Base-by-base conservation (phyloP, 2,797 vertebrate genomes). In the Pogoniulus pusillus region DNA sequence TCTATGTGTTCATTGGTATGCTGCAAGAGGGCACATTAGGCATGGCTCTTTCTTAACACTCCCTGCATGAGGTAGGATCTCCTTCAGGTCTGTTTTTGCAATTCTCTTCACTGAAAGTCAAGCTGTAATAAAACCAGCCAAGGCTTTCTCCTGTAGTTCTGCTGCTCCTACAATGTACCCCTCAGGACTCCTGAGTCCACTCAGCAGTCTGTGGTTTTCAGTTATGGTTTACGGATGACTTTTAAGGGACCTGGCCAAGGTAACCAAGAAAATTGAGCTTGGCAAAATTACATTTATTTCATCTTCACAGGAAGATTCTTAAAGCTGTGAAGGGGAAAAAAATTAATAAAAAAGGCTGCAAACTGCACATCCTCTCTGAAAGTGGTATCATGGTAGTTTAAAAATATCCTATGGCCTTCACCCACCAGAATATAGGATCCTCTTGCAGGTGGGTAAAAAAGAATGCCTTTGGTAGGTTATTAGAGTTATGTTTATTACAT, bases 201-300 rank as follows among this genome's bases (percentile, higher is more conserved):
- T 87, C 5, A 0, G 30, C 72, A 77, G 65, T 74, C 79, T 77
- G 62, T 23, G 14, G 47, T 76, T 93, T 93, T 85, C 93, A 93
- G 12, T 91, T 95, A 85, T 10, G 3, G 69, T 65, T 45, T 76
- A 87, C 54, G 59, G 78, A 66, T 5, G 27, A 73, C 65, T 87
- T 91, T 55, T 65, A 80, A 93, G 87, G 39, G 62, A 60, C 54
- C 51, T 80, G 80, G 69, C 37, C 87, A 93, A 85, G 16, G 76
- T 89, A 92, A 77, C 58, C 10, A 57, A 77, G 93, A 85, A 89
- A 84, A 89, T 45, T 58, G 55, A 89, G 58, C 69, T 75, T 94
- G 55, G 54, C 62, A 80, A 80, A 82, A 90, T 93, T 87, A 93
- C 85, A 95, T 89, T 90, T 90, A 29, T 79, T 93, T 83, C 55